Conservation (phyloP, 2,888 invertebrate species). For the Drosophila merina region DNA sequence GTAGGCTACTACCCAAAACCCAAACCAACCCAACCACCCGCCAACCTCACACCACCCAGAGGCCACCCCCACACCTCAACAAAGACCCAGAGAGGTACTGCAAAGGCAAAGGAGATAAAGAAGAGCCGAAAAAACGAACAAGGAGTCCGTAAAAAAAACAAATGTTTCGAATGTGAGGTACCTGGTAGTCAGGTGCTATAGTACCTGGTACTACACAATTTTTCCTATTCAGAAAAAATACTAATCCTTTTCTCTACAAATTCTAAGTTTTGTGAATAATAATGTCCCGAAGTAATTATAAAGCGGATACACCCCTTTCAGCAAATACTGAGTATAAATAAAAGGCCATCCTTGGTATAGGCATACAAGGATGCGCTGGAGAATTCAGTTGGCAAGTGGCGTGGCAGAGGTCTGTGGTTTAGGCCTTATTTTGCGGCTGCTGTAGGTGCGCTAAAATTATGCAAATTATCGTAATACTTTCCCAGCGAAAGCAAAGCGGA, state of each 20-base stretch:
- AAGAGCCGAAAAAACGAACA: conserved; percentile 43
- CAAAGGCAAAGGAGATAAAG: conserved; percentile 67
- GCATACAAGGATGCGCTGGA: conserved; percentile 43
- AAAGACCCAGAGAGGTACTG: conserved; percentile 31
- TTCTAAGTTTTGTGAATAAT: too few relatives aligned
- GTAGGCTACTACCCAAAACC: conserved; percentile 54
- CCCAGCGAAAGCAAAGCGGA: conserved; percentile 62
- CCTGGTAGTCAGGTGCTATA: not conserved
- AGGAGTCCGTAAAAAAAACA: conserved; percentile 10
- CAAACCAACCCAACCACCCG: conserved; percentile 9
- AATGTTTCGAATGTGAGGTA: not conserved
- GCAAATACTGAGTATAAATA: not conserved
- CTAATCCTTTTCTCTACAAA: too few relatives aligned
- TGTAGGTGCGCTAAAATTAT: conserved; percentile 80
- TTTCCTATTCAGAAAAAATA: too few relatives aligned
- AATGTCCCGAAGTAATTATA: not conserved
- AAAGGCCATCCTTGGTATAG: conserved; percentile 13
- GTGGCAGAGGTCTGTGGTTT: conserved; percentile 45
- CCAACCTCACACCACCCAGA: conserved; percentile 6
- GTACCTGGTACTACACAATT: too few relatives aligned
- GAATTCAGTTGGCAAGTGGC: conserved; percentile 32
- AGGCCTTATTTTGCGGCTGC: conserved; percentile 49
- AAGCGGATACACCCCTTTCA: not conserved
- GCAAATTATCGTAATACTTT: conserved; percentile 81
- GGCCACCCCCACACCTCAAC: conserved; percentile 37